Percentiles rank a stretch among this genome's conserved stretches.
Conservation (phyloP, 2,888 invertebrate species). For the Agriopis aurantiaria region DNA sequence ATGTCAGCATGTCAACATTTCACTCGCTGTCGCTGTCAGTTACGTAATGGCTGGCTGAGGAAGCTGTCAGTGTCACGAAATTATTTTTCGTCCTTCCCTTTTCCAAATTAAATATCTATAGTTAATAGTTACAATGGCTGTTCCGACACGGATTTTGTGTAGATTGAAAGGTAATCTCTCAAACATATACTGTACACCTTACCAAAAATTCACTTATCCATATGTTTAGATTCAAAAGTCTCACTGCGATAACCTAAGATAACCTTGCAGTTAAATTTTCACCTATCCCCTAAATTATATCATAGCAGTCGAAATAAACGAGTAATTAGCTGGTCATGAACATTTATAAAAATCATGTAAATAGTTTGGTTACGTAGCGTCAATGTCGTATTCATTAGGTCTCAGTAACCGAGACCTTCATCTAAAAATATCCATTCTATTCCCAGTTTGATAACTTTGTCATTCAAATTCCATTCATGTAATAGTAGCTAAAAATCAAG, state of each 20-base stretch:
- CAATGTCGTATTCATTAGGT: conserved; percentile 69
- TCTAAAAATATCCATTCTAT: conserved; percentile 73
- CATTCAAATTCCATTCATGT: conserved; percentile 16
- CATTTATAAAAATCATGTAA: conserved; percentile 35
- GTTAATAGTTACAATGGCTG: conserved; percentile 82
- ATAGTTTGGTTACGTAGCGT: conserved; percentile 43
- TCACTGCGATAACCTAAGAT: conserved; percentile 47
- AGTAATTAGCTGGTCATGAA: conserved; percentile 21
- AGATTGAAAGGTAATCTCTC: conserved; percentile 83
- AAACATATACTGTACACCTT: neutral
- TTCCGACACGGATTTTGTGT: conserved; percentile 85
- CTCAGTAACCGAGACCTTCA: conserved; percentile 76
- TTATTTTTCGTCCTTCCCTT: conserved; percentile 58
- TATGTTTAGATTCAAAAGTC: conserved; percentile 18
- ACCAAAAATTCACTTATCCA: conserved; percentile 6
- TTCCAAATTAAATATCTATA: conserved; percentile 49
- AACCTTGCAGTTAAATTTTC: conserved; percentile 59
- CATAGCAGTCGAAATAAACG: conserved; percentile 18
- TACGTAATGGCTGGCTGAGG: conserved; percentile 71
- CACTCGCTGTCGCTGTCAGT: conserved; percentile 34
- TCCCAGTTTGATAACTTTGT: conserved; percentile 53
- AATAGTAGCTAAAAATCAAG: conserved; percentile 7
- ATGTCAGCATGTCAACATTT: neutral
- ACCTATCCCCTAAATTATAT: conserved; percentile 27
- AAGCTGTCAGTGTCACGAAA: conserved; percentile 74